phyloP scores from a whole-genome alignment of 2,113 vertebrate genomes.

The pig (Sus scrofa) region T2T-Sscrofa CM000813.6:146214001-146214500 shows the following conservation, averaged over 20 bases:
- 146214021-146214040: neutral
- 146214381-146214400: neutral
- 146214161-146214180: neutral
- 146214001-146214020: neutral
- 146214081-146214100: neutral
- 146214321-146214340: neutral
- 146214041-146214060: neutral
- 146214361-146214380: too few relatives aligned
- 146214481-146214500: neutral
- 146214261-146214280: neutral
- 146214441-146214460: neutral
- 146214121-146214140: neutral
- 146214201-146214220: accelerated
- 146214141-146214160: too few relatives aligned
- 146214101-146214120: neutral
- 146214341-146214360: neutral
- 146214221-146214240: neutral
- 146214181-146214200: accelerated
- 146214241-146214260: neutral
- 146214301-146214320: neutral
- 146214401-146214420: accelerated
- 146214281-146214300: neutral
- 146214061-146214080: neutral
- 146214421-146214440: neutral
- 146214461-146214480: neutral